Evolutionary conservation across 1,140 invertebrate species (phyloP).

Genomic region (Reticulitermes speratus): DNA sequence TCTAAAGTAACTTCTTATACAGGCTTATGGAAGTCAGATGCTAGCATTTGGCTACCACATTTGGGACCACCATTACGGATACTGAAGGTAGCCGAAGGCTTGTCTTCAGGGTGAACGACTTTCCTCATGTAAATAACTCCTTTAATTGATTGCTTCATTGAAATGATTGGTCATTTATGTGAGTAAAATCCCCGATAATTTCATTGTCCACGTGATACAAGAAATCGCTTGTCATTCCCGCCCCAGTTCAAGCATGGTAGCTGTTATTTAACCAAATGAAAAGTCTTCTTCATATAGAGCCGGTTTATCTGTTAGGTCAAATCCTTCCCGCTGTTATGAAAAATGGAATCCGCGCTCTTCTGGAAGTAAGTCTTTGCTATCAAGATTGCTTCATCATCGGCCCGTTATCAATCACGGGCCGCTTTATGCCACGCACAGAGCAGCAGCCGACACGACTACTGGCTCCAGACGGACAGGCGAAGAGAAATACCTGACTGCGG

Average conservation of each 20-base stretch:
- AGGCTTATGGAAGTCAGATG: too few relatives aligned
- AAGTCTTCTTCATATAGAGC: too few relatives aligned
- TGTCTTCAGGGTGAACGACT: neutral
- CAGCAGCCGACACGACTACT: neutral
- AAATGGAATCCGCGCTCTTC: too few relatives aligned
- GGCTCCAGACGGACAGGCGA: neutral
- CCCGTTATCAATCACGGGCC: neutral
- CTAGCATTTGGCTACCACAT: too few relatives aligned
- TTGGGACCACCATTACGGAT: too few relatives aligned
- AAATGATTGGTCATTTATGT: neutral
- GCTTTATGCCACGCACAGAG: too few relatives aligned
- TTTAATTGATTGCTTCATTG: conserved; percentile 13
- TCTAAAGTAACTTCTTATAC: too few relatives aligned
- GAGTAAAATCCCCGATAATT: neutral
- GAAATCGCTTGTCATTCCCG: neutral
- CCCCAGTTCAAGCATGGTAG: neutral
- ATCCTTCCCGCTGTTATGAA: too few relatives aligned
- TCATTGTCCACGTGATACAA: too few relatives aligned
- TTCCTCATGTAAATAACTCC: neutral
- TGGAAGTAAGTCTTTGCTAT: neutral
- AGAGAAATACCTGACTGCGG: too few relatives aligned
- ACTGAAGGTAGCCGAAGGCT: too few relatives aligned
- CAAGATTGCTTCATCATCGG: neutral
- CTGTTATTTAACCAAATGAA: neutral
- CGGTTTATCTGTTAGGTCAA: too few relatives aligned